Conservation (phyloP, 2,888 invertebrate species). For the Agrotis puta region DNA sequence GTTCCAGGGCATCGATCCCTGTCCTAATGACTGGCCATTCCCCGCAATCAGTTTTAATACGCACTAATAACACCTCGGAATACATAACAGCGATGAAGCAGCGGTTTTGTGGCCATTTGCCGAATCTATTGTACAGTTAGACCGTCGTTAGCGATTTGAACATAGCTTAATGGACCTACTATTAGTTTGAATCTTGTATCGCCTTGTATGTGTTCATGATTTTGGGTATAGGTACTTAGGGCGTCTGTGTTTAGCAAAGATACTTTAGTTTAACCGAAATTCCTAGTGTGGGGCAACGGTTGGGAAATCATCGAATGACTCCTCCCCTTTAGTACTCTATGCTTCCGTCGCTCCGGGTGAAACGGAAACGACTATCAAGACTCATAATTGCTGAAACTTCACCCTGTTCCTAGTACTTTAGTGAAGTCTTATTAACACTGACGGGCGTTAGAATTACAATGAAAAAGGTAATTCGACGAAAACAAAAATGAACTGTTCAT, state of each 20-base stretch:
- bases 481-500: too few species aligned
- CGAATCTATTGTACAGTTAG: slow-evolving; percentile 27
- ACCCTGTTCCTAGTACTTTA: too few species aligned
- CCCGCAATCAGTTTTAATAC: slow-evolving; percentile 5
- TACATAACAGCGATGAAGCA: slow-evolving; percentile 18
- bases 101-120: slow-evolving; percentile 26
- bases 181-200: slow-evolving; percentile 30
- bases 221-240: not conserved
- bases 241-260: not conserved
- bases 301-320: too few species aligned
- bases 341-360: too few species aligned
- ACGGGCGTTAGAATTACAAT: too few species aligned
- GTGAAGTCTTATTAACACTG: too few species aligned
- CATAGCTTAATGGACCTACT: slow-evolving; percentile 13
- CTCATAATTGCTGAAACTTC: too few species aligned
- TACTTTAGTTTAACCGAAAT: not conserved
- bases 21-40: not conserved
- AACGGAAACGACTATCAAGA: too few species aligned
- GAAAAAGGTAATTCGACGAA: too few species aligned
- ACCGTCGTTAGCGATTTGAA: slow-evolving; percentile 33
- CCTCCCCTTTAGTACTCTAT: too few species aligned
- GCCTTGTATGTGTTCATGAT: slow-evolving; percentile 8
- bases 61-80: slow-evolving; percentile 4
- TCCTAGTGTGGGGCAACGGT: too few species aligned
- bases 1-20: too few species aligned